A percentile compares a stretch with the other conserved stretches of the same genome.
These are phyloP conservation scores for Sciurus vulgaris DNA, from an alignment of 2,797 vertebrate species.

Conservation along the genomic window DNA sequence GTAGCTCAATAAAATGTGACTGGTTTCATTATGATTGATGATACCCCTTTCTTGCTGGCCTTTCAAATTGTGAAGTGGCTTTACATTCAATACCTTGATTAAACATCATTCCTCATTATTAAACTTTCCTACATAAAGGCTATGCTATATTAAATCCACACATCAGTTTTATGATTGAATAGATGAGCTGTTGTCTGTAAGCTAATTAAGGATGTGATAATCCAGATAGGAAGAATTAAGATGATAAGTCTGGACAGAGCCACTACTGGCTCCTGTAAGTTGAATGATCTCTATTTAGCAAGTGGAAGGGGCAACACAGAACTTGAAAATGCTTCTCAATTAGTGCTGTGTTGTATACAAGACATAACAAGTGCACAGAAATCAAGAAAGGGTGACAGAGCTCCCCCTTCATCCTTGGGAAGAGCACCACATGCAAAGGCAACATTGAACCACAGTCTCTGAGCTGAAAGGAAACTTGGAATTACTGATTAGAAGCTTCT, in stretches of 20 bases:
- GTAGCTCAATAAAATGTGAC: background rate
- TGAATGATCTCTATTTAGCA: background rate
- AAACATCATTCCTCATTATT: conserved; percentile 22
- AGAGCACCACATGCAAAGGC: background rate
- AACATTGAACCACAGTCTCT: background rate
- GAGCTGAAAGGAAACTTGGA: background rate
- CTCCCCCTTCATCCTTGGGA: background rate
- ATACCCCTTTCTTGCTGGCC: background rate
- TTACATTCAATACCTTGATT: background rate
- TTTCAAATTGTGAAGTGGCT: conserved; percentile 41
- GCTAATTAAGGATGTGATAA: conserved; percentile 14
- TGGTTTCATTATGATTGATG: conserved; percentile 12
- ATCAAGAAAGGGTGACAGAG: background rate
- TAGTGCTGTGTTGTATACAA: background rate
- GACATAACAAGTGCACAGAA: background rate
- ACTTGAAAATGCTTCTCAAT: background rate
- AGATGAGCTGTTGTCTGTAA: background rate
- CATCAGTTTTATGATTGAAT: conserved; percentile 17
- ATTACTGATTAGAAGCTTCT: background rate
- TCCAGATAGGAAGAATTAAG: background rate
- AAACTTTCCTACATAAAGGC: background rate
- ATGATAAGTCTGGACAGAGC: background rate
- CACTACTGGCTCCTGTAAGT: background rate
- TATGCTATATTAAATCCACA: background rate
- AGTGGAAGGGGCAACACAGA: background rate